Evolutionary conservation across 2,888 invertebrate species (phyloP).

Genomic region (Chloromyia formosa): DNA sequence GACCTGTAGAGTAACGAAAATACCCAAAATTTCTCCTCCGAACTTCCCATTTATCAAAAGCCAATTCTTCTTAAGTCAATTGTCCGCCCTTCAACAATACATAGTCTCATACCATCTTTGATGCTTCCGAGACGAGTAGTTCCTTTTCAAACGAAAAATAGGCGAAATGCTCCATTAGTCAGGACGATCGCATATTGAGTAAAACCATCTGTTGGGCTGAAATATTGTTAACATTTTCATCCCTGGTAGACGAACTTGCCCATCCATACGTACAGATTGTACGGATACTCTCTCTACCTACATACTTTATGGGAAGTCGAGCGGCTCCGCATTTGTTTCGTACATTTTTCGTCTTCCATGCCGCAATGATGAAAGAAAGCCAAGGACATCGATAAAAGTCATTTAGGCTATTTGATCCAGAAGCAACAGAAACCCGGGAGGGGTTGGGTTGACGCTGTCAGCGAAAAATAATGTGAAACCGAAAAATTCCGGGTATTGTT

Average conservation of each 20-base stretch:
- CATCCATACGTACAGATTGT: too few relatives aligned
- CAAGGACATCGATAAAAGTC: neutral
- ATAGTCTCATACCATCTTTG: too few relatives aligned
- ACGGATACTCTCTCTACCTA: too few relatives aligned
- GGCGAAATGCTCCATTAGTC: slow-evolving; percentile 1
- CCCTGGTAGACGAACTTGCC: neutral
- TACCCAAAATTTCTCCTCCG: too few relatives aligned
- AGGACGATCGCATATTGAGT: neutral
- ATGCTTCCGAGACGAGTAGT: neutral
- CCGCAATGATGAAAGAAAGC: neutral
- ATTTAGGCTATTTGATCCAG: slow-evolving; percentile 10
- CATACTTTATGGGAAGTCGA: too few relatives aligned
- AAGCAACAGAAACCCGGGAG: neutral
- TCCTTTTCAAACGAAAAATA: neutral
- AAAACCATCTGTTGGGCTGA: neutral
- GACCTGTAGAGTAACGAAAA: too few relatives aligned
- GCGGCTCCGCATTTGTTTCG: neutral
- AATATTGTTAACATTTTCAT: neutral
- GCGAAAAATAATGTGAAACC: neutral
- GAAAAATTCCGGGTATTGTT: slow-evolving; percentile 1
- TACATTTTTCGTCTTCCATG: neutral
- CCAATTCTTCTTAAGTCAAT: too few relatives aligned
- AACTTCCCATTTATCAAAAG: too few relatives aligned
- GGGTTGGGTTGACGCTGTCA: neutral
- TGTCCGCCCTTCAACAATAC: too few relatives aligned